Conservation (phyloP, 2,797 vertebrate genomes). For the Pangasius krempfi region DNA sequence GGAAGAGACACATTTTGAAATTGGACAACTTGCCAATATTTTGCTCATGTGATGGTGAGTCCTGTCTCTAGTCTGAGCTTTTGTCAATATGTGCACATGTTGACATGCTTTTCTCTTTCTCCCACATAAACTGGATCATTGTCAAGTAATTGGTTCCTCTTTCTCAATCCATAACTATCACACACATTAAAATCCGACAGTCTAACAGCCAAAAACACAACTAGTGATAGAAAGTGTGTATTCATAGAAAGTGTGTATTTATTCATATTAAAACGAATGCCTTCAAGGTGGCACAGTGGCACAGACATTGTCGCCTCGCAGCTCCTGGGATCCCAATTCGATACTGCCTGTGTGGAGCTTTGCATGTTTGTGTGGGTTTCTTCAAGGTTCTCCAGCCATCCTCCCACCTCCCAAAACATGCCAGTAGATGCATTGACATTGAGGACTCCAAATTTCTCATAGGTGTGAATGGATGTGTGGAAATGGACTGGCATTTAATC, state of each 20-base stretch:
- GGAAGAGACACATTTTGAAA: constrained; percentile 70
- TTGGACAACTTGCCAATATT: constrained; percentile 78
- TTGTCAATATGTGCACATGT: constrained; percentile 73
- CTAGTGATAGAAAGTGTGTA: not conserved
- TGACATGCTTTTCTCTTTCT: constrained; percentile 69
- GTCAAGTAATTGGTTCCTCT: constrained; percentile 47
- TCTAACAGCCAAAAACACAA: constrained; percentile 27
- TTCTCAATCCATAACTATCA: constrained; percentile 31
- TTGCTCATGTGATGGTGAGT: constrained; percentile 78
- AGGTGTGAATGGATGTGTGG: not conserved
- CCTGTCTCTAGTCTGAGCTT: constrained; percentile 72
- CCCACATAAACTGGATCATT: constrained; percentile 65
- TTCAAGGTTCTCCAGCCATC: not conserved
- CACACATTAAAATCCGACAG: constrained; percentile 11
- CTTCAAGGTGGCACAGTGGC: not conserved
- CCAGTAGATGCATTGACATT: not conserved
- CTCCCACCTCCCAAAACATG: constrained; percentile 1
- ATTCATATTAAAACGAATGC: not conserved
- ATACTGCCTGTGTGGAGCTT: not conserved
- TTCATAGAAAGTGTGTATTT: not conserved
- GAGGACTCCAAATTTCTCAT: not conserved
- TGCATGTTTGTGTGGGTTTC: not conserved
- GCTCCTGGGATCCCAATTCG: not conserved
- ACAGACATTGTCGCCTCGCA: not conserved
- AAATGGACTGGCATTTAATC: not conserved